These are phyloP conservation scores for Leptopilina syphax DNA, from an alignment of 2,888 invertebrate genomes.

Conservation along the genomic window DNA sequence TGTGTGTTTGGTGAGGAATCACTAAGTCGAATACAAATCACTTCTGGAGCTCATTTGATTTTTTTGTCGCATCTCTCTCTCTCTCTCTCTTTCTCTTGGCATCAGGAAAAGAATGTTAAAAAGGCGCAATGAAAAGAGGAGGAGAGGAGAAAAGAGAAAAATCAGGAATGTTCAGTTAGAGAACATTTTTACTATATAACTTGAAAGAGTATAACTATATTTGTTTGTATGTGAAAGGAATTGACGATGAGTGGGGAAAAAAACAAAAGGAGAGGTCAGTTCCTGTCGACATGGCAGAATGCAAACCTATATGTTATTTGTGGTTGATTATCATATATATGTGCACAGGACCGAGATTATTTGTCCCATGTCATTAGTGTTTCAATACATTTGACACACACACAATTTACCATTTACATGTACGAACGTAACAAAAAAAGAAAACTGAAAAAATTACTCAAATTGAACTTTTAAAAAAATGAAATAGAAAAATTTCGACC, in stretches of 20 bases:
- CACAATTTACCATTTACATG: background rate
- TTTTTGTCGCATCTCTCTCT: background rate
- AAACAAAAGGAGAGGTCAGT: slow-evolving; percentile 25
- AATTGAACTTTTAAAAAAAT: too few relatives aligned
- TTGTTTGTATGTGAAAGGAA: background rate
- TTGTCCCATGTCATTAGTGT: background rate
- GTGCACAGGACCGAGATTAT: background rate
- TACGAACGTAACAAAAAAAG: too few relatives aligned
- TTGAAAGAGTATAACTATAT: background rate
- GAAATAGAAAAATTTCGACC: too few relatives aligned
- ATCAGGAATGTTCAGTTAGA: slow-evolving; percentile 1
- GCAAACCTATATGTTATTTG: background rate
- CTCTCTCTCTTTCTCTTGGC: background rate
- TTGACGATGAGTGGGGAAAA: background rate
- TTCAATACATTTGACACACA: background rate
- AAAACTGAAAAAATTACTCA: too few relatives aligned
- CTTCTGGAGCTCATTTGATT: slow-evolving; percentile 3
- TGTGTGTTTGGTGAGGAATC: slow-evolving; percentile 9
- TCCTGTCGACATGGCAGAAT: background rate
- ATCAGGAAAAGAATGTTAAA: slow-evolving; percentile 15
- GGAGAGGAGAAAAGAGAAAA: slow-evolving; percentile 2
- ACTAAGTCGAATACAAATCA: slow-evolving; percentile 20
- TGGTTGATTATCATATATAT: slow-evolving; percentile 10
- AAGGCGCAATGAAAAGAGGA: background rate
- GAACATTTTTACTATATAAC: background rate